Evolutionary conservation across 2,113 vertebrate species (phyloP).

Genomic region (Megaceryle maxima): DNA sequence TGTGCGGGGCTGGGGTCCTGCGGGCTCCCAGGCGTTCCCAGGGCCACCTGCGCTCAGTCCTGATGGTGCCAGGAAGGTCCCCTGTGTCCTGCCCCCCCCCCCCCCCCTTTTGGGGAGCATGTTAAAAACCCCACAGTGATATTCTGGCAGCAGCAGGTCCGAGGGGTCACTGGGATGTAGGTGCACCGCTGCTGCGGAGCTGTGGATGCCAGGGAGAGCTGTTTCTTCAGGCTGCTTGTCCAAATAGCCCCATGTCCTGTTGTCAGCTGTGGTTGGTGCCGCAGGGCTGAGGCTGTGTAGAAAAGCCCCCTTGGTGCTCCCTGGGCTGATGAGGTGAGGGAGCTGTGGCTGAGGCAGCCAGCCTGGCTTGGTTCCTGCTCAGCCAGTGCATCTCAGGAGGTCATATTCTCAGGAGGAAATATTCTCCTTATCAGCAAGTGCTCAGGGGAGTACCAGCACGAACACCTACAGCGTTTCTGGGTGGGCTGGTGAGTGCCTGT

Average conservation of each 20-base stretch:
- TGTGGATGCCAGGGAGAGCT: background rate
- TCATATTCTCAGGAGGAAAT: background rate
- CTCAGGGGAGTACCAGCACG: rapidly evolving
- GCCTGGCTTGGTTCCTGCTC: background rate
- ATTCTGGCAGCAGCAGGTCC: background rate
- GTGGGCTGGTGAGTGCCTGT: background rate
- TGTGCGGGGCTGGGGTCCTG: background rate
- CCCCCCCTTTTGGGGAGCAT: background rate
- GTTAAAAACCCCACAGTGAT: background rate
- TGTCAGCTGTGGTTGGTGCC: background rate
- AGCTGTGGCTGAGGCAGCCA: background rate
- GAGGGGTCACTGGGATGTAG: rapidly evolving
- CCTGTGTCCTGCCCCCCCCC: background rate
- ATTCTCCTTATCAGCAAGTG: no score
- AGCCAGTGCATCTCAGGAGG: background rate
- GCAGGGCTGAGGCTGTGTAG: background rate
- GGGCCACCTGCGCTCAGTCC: background rate
- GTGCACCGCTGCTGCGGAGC: rapidly evolving
- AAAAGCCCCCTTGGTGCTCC: background rate
- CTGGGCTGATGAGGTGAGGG: background rate
- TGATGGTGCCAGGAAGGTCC: background rate
- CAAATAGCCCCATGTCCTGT: background rate
- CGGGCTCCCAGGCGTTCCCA: rapidly evolving
- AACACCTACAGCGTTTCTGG: rapidly evolving
- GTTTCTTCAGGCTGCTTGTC: background rate